A percentile compares a stretch with the other conserved stretches of the same genome.
These are phyloP conservation scores for Microplitis demolitor DNA, from an alignment of 1,140 invertebrate species.

Conservation along the genomic window DNA sequence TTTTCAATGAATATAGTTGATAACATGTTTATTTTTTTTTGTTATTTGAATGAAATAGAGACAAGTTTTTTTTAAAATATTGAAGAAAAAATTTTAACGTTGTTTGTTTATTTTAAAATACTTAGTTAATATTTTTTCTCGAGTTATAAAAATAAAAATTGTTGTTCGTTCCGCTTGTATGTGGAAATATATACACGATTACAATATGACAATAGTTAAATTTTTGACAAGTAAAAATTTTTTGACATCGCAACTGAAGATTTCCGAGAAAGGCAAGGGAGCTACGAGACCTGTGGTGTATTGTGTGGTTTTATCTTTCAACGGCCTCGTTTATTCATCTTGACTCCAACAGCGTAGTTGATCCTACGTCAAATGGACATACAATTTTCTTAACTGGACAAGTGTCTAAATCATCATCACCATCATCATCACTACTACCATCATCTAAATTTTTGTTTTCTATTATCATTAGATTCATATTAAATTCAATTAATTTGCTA, in stretches of 20 bases:
- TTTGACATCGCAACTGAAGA: conserved; percentile 12
- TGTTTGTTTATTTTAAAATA: no score
- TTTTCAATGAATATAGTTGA: no score
- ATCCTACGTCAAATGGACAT: conserved; percentile 40
- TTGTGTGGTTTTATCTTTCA: conserved; percentile 54
- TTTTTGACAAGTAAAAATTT: conserved; percentile 11
- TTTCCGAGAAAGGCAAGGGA: conserved; percentile 32
- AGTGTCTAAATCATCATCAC: conserved; percentile 28
- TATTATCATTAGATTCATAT: not conserved
- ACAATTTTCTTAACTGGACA: conserved; percentile 28
- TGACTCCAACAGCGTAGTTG: conserved; percentile 35
- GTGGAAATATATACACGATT: not conserved
- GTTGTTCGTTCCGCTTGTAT: not conserved
- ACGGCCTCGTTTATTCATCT: conserved; percentile 46
- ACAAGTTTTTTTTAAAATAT: no score
- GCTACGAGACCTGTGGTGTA: conserved; percentile 33
- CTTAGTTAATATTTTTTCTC: no score
- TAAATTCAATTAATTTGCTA: not conserved
- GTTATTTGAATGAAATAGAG: no score
- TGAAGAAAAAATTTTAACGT: no score
- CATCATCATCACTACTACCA: not conserved
- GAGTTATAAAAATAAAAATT: no score
- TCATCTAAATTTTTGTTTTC: not conserved
- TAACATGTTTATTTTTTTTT: no score
- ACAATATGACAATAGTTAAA: not conserved